Evolutionary conservation across 1,140 invertebrate genomes (phyloP), one percentile per base, ranked within the genome.

Genomic region (Drosophila repleta): DNA sequence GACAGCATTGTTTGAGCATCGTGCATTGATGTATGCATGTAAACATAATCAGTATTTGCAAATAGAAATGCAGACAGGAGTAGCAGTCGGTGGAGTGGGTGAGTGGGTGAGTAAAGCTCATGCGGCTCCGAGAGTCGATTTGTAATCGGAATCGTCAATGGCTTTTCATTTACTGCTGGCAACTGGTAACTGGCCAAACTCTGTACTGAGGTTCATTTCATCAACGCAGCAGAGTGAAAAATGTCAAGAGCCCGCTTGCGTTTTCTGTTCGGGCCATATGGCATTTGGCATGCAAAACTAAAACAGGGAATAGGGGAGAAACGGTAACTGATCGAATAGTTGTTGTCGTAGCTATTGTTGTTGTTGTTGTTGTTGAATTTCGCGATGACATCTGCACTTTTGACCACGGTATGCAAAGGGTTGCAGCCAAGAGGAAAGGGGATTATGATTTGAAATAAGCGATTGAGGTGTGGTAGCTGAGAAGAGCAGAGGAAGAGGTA

Each of bases 41-140:
- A 88, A 88, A 88, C 83, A 88, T 88, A 88, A 88, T 88, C 83
- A 88, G 83, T 88, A 88, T 88, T 88, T 88, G 79, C 83, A 88
- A 88, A 88, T 88, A 88, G 83, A 72, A 88, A 35, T 67, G 79
- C 75, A 82, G 70, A 72, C 75, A 62, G 17, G 13, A 7, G 11
- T 21, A 18, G 7, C 7, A 29, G 24, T 29, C 5, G 7, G 1
- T 5, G 3, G n/a, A 15, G 24, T 29, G 21, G 7, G 5, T 13
- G 43, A 4, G 35, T 20, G 37, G 6, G 7, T 1, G 6, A 4
- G 21, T 15, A n/a, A 15, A n/a, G 24, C 48, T 52, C 17, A 26
- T 20, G 21, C n/a, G 37, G 21, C 18, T 45, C 37, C 21, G 15
- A 17, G 35, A 55, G 52, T 52, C 48, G 48, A 61, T 49, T 58